phyloP scores from a whole-genome alignment of 1,140 invertebrate species.

The Drosophila murphyi region DNA sequence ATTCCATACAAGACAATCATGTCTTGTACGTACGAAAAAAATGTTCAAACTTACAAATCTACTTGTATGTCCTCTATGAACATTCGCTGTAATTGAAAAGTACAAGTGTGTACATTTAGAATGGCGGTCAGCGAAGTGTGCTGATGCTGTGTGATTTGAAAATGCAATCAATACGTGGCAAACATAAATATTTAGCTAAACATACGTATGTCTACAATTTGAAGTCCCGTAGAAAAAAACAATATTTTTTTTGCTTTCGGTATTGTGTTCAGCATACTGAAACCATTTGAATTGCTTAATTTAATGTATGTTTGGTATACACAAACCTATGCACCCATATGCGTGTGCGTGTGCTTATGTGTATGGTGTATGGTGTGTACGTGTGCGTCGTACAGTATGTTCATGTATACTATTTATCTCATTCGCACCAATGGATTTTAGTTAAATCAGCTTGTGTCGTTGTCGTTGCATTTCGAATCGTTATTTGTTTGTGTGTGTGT shows the following conservation, averaged over 20 bases:
- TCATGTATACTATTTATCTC: constrained; percentile 22
- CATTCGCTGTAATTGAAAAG: not conserved
- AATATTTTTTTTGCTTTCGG: not conserved
- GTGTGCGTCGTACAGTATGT: constrained; percentile 8
- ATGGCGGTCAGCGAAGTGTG: not conserved
- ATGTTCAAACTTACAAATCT: not conserved
- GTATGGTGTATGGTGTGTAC: not conserved
- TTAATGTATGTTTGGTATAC: constrained; percentile 1
- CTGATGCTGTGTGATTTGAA: not conserved
- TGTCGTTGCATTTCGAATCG: constrained; percentile 3
- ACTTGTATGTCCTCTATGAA: not conserved
- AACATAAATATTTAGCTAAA: not conserved
- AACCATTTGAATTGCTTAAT: not conserved
- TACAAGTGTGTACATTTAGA: not conserved
- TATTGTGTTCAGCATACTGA: not conserved
- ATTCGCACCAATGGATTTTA: constrained; percentile 20
- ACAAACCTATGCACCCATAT: not conserved
- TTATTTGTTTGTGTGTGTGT: constrained; percentile 6
- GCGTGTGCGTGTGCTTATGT: not conserved
- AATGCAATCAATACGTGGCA: constrained; percentile 1
- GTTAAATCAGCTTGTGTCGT: constrained; percentile 4
- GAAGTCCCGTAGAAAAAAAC: too few species aligned
- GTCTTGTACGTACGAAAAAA: not conserved
- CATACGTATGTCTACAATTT: not conserved
- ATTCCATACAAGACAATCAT: constrained; percentile 3